These are phyloP conservation scores for Macrosteles quadrilineatus DNA, from an alignment of 1,140 invertebrate genomes.

Conservation along the genomic window DNA sequence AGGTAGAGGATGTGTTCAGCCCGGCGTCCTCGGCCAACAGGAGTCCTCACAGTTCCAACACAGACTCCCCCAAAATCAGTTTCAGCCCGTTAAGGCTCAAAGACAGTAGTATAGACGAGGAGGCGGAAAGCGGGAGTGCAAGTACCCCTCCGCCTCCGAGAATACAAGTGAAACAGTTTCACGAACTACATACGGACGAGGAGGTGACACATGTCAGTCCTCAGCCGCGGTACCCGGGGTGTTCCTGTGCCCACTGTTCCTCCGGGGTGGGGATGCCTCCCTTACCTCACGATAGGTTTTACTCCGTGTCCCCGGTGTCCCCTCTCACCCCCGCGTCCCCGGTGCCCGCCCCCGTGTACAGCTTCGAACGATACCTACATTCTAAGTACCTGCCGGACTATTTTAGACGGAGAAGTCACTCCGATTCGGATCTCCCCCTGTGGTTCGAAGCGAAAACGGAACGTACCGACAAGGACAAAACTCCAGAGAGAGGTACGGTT, in stretches of 20 bases:
- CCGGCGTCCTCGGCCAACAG: conserved; percentile 56
- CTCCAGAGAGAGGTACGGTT: neutral
- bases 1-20: conserved; percentile 58
- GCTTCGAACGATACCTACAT: conserved; percentile 70
- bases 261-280: conserved; percentile 41
- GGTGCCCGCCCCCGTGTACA: conserved; percentile 57
- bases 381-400: conserved; percentile 72
- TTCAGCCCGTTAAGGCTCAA: conserved; percentile 61
- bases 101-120: conserved; percentile 53
- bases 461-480: conserved; percentile 29
- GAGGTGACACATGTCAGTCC: conserved; percentile 38
- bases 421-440: conserved; percentile 67
- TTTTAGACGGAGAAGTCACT: conserved; percentile 67
- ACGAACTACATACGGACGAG: conserved; percentile 35
- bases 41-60: conserved; percentile 55
- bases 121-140: conserved; percentile 43
- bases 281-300: conserved; percentile 57
- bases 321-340: conserved; percentile 57
- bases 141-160: conserved; percentile 40
- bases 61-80: conserved; percentile 59
- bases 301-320: conserved; percentile 61
- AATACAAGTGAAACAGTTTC: conserved; percentile 44
- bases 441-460: conserved; percentile 55
- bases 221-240: conserved; percentile 53
- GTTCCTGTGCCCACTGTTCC: conserved; percentile 47